phyloP scores from a whole-genome alignment of 37 sponge, comb jelly and placozoan species.

The Diacarnus erythraeanus region DNA sequence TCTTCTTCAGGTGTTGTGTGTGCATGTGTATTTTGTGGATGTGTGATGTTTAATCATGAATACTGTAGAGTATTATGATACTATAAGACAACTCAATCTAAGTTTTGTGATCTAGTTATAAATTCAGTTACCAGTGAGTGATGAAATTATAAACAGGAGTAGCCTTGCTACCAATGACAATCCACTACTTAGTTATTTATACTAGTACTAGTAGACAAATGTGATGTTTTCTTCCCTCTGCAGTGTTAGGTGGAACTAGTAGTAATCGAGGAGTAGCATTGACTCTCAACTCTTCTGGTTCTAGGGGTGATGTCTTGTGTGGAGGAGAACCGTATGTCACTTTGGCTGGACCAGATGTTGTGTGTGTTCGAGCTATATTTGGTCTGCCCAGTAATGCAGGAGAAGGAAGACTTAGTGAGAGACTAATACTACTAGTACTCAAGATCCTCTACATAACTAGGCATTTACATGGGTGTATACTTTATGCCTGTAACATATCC shows the following conservation, averaged over 20 bases:
- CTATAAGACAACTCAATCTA: too few species aligned
- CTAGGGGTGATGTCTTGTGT: neutral
- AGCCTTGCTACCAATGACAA: too few species aligned
- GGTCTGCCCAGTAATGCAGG: neutral
- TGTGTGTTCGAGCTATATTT: slow-evolving; percentile 39
- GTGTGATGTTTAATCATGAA: too few species aligned
- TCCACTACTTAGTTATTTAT: too few species aligned
- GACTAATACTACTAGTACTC: too few species aligned
- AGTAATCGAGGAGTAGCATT: neutral
- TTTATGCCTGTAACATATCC: neutral
- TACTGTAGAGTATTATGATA: too few species aligned
- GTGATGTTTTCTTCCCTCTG: too few species aligned
- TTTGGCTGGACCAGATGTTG: slow-evolving; percentile 30
- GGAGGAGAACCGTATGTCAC: slow-evolving; percentile 9
- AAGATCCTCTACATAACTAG: too few species aligned
- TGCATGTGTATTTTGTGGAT: neutral
- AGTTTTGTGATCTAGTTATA: too few species aligned
- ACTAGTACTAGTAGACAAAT: too few species aligned
- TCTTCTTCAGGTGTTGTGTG: slow-evolving; percentile 21
- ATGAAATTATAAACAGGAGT: too few species aligned
- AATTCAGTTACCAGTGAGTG: too few species aligned
- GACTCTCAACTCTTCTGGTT: neutral
- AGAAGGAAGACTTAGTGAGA: neutral
- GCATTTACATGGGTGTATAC: neutral
- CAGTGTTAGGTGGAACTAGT: neutral